Percentiles rank a stretch among this genome's conserved stretches.
phyloP scores from a whole-genome alignment of 2,888 invertebrate species.

The Drosophila pullipes region DNA sequence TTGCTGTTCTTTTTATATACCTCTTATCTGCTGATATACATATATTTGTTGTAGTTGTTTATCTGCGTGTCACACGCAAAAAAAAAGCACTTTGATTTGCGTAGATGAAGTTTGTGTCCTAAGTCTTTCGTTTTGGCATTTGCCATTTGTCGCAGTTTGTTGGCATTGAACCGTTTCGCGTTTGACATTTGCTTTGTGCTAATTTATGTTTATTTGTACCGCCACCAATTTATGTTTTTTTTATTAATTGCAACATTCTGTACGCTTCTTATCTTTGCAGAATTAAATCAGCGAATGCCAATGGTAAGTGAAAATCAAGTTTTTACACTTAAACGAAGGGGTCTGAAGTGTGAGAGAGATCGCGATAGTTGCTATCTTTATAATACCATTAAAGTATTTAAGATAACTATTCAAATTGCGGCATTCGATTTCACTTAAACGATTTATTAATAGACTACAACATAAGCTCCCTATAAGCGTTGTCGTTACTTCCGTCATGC shows the following conservation, averaged over 20 bases:
- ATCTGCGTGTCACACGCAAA: conserved; percentile 67
- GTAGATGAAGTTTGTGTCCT: conserved; percentile 76
- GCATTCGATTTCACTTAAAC: conserved; percentile 1
- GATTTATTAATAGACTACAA: conserved; percentile 5
- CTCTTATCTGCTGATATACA: conserved; percentile 53
- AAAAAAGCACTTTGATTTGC: conserved; percentile 36
- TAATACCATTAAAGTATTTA: conserved; percentile 35
- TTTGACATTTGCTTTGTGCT: conserved; percentile 52
- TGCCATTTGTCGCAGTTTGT: conserved; percentile 57
- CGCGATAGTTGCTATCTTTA: conserved; percentile 20
- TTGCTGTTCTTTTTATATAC: conserved; percentile 26
- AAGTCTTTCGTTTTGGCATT: conserved; percentile 79
- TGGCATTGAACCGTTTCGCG: conserved; percentile 56
- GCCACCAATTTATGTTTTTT: conserved; percentile 53
- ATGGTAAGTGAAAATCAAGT: conserved; percentile 82
- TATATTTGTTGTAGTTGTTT: conserved; percentile 44
- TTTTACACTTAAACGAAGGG: neutral
- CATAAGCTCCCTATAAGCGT: conserved; percentile 5
- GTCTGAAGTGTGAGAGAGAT: neutral
- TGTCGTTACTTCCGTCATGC: conserved; percentile 29
- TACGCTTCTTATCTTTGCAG: conserved; percentile 80
- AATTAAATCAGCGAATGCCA: conserved; percentile 86
- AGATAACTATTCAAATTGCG: conserved; percentile 33
- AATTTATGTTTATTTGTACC: conserved; percentile 58
- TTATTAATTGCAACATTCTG: conserved; percentile 60